Conservation (phyloP, 2,113 vertebrate genomes). For the Oncorhynchus masou region DNA sequence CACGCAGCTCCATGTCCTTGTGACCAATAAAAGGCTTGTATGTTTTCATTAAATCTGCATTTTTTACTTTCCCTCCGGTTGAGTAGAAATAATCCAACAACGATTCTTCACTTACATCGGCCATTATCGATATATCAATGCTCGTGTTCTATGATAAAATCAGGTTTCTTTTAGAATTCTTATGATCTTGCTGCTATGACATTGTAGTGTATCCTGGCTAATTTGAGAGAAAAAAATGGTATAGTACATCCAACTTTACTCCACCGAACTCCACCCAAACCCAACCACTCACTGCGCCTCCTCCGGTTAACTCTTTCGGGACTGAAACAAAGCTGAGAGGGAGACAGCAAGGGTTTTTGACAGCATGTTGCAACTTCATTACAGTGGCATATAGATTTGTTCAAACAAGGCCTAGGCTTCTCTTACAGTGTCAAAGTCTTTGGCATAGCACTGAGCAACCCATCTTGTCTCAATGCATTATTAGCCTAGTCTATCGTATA, state of each 20-base stretch:
- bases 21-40: conserved; percentile 77
- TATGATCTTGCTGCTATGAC: conserved; percentile 11
- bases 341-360: too few relatives aligned
- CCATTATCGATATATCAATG: conserved; percentile 48
- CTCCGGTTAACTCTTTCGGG: conserved; percentile 68
- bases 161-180: not conserved
- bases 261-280: conserved; percentile 61
- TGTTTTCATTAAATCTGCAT: conserved; percentile 70
- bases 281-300: conserved; percentile 56
- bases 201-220: conserved; percentile 39
- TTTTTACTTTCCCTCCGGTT: conserved; percentile 71
- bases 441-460: too few relatives aligned
- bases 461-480: too few relatives aligned
- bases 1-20: conserved; percentile 69
- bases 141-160: not conserved
- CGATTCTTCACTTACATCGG: conserved; percentile 70
- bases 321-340: not conserved
- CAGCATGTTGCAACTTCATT: too few relatives aligned
- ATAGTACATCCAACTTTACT: conserved; percentile 63
- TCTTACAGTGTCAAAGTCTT: too few relatives aligned
- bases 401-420: too few relatives aligned
- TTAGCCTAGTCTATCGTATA: too few relatives aligned
- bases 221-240: conserved; percentile 45
- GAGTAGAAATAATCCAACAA: conserved; percentile 73
- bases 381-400: too few relatives aligned